Base-by-base conservation (phyloP, 2,797 vertebrate species). In the Diplodus puntazzo region DNA sequence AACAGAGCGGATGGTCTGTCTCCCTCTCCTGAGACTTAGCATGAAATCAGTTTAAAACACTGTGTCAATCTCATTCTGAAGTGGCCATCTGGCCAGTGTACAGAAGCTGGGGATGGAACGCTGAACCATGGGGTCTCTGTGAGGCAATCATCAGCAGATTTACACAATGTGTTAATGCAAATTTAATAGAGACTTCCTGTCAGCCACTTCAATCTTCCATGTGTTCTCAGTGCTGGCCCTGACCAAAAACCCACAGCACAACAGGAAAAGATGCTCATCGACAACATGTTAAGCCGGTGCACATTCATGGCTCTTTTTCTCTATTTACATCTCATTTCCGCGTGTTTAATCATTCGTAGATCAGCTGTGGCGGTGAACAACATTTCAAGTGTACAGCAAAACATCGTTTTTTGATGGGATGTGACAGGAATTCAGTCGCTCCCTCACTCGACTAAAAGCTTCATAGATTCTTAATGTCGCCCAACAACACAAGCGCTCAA, bases 21-120 rank as follows among this genome's bases (percentile, higher is more conserved):
- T 95, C 94, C 94, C 93, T 96, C 97, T 97, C 97, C 91, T 88
- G 97, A 98, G 98, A 96, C 90, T 96, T 93, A 95, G 96, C 97
- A 96, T 99, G 97, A 99, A 99, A 99, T 99, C 97, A 94, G 96
- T 98, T 99, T 97, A 98, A 98, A 97, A 98, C 96, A 97, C 96
- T 95, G 96, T 97, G 98, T 98, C 97, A 97, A 96, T 97, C 96
- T 97, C 95, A 96, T 96, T 96, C 96, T 94, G 96, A 96, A 98
- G 97, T 97, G 95, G 96, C 98, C 98, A 98, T 99, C 98, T 99
- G 97, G 98, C 96, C 96, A 95, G 96, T 95, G 96, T 97, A 96
- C 97, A 96, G 92, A 92, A 95, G 95, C 96, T 92, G 93, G 94
- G 96, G 95, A 96, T 92, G 94, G 95, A 94, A 96, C 83, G 89